These are phyloP conservation scores for Aphelocoma californica DNA, from an alignment of 2,797 vertebrate genomes.

Conservation along the genomic window DNA sequence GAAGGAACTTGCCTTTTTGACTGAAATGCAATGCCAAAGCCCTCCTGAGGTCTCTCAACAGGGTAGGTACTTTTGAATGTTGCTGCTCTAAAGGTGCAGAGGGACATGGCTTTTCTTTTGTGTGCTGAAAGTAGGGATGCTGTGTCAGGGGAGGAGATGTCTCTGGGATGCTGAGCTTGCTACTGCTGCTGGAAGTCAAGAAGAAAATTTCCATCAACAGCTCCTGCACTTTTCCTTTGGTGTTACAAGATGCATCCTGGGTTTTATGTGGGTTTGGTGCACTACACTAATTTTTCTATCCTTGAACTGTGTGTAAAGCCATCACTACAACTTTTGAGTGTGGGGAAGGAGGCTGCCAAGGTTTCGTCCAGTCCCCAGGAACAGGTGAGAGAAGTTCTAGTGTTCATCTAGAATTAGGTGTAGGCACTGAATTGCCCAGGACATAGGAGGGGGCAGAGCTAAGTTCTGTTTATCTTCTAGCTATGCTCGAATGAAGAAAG, in stretches of 20 bases:
- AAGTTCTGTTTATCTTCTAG: background rate
- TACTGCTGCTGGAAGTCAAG: background rate
- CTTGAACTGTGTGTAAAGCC: background rate
- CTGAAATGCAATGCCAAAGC: background rate
- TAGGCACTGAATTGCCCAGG: background rate
- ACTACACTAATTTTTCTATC: background rate
- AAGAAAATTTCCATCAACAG: background rate
- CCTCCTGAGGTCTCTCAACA: background rate
- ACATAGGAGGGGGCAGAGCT: background rate
- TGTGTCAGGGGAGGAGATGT: background rate
- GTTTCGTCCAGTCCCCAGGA: background rate
- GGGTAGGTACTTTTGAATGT: background rate
- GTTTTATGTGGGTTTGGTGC: background rate
- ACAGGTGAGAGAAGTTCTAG: background rate
- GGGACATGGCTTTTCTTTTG: background rate
- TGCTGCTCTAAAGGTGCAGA: background rate
- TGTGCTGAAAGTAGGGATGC: background rate
- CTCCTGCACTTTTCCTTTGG: background rate
- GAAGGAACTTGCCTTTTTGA: background rate
- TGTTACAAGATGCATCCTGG: background rate
- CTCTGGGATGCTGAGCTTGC: background rate
- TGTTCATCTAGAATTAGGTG: background rate
- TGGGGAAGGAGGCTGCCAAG: background rate
- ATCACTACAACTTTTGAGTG: background rate
- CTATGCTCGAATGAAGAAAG: background rate